phyloP scores from a whole-genome alignment of 2,797 vertebrate species.

The Nothura maculosa region DNA sequence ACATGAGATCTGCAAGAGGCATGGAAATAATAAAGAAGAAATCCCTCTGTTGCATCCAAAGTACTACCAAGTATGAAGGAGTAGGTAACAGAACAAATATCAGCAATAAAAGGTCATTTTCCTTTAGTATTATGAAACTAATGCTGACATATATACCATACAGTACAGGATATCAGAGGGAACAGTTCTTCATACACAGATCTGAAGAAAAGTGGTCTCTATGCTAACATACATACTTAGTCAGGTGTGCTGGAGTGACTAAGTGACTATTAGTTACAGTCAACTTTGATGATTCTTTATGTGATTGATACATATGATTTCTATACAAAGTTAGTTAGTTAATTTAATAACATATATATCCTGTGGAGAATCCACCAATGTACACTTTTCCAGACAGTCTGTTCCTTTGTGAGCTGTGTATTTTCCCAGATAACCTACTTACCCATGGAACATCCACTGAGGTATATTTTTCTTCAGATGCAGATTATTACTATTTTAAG shows the following conservation, averaged over 20 bases:
- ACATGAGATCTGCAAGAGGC: not conserved
- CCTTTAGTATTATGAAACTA: not conserved
- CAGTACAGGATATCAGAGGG: not conserved
- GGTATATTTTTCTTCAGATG: not conserved
- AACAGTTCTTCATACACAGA: not conserved
- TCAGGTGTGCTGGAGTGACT: not conserved
- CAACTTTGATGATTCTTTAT: not conserved
- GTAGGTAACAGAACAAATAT: not conserved
- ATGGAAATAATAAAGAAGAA: not conserved
- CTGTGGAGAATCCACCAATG: not conserved
- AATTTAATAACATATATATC: not conserved
- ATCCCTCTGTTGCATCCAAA: not conserved
- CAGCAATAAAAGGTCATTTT: not conserved
- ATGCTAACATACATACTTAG: not conserved
- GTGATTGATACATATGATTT: not conserved
- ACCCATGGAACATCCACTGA: not conserved
- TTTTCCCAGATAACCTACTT: not conserved
- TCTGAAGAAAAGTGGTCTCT: not conserved
- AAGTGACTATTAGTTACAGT: not conserved
- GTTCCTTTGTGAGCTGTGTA: not conserved
- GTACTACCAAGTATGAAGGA: not conserved
- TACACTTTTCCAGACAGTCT: not conserved
- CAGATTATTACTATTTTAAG: not conserved
- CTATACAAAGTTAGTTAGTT: not conserved
- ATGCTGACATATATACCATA: not conserved